Evolutionary conservation across 1,140 invertebrate genomes (phyloP), one percentile per base, ranked within the genome.

Genomic region (Penaeus vannamei): DNA sequence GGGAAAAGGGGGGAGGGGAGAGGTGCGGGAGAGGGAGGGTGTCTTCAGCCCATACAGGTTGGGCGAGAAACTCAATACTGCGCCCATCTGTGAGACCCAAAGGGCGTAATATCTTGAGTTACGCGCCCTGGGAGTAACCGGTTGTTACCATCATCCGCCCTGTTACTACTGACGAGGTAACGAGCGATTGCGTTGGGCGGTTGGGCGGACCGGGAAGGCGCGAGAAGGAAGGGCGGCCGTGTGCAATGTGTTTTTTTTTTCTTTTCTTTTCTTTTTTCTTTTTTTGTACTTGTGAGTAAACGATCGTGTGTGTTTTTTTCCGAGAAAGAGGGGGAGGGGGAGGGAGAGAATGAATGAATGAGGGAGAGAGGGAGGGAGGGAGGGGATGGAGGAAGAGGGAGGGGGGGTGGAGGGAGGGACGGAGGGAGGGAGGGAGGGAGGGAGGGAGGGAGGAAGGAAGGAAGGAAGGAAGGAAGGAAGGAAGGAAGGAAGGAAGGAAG

Each of bases 231-330:
- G 36, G 36, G 0, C 4, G 4, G 36, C 8, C 8, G 8, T 42
- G 8, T 4, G 8, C 36, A 42, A 7, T 42, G 8, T 1, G 36
- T 1, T 80, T 23, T 80, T 53, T 79, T 46, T 79, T 46, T 79
- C 76, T 79, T 22, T 79, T 46, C 53, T n/a, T 79, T n/a, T 79
- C 32, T 79, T n/a, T 32, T 17, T 46, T 46, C 53, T 79, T 20
- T 7, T 29, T 53, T 46, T 80, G 20, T 53, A 46, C 46, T n/a
- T 80, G 29, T 80, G 36, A n/a, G 19, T 53, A 46, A 20, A 80
- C 53, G 53, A 46, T 79, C 53, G 42, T 53, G 42, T 80, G 0
- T n/a, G 10, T 2, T 53, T 80, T 53, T 80, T 53, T 53, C 32
- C 77, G 8, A 36, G 36, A 36, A 36, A 7, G 36, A 42, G 36